phyloP scores from a whole-genome alignment of 2,113 vertebrate genomes.

The Montifringilla adamsi region DNA sequence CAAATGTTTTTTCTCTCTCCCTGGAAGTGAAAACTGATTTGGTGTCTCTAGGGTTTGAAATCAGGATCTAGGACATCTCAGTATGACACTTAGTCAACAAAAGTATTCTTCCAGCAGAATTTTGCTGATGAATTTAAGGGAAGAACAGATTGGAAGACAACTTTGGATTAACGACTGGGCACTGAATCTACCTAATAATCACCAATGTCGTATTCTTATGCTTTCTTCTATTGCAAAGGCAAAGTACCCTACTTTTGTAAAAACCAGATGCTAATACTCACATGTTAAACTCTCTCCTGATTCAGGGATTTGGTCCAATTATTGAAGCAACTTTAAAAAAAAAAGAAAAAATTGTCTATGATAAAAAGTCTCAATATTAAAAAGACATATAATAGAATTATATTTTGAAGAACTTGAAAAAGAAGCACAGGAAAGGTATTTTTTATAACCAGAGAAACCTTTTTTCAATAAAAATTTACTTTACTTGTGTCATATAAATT shows the following conservation, averaged over 20 bases:
- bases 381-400: neutral
- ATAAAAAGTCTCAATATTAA: neutral
- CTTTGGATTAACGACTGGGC: neutral
- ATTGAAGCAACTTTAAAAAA: neutral
- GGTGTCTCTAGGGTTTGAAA: neutral
- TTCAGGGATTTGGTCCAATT: neutral
- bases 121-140: neutral
- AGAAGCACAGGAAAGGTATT: neutral
- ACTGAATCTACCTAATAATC: neutral
- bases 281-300: neutral
- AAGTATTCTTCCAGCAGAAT: neutral
- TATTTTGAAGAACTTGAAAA: neutral
- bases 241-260: neutral
- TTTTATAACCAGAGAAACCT: neutral
- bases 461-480: neutral
- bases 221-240: neutral
- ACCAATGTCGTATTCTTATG: rapidly evolving
- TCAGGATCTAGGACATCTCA: neutral
- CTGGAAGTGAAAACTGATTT: neutral
- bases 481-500: neutral
- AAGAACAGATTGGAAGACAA: neutral
- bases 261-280: neutral
- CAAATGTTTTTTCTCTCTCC: neutral
- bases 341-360: rapidly evolving
- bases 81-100: neutral